These are phyloP conservation scores for Tapirus terrestris DNA, from an alignment of 2,113 vertebrate species.

Conservation along the genomic window DNA sequence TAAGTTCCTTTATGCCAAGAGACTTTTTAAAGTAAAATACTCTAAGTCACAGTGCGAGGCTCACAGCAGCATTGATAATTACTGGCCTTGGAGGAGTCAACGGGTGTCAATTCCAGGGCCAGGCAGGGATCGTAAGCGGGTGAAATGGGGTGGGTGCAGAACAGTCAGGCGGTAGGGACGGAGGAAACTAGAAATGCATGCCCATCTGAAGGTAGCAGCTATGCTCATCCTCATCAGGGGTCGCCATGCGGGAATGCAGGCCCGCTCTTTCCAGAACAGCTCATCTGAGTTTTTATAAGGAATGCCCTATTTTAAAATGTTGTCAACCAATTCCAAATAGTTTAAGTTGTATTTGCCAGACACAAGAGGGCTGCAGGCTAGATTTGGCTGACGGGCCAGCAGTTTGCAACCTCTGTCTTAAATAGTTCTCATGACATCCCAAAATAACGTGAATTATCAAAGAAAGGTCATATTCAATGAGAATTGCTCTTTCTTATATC, in stretches of 20 bases:
- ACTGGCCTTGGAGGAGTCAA: rapidly evolving
- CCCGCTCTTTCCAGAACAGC: neutral
- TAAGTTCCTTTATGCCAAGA: neutral
- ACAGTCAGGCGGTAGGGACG: rapidly evolving
- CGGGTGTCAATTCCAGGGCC: neutral
- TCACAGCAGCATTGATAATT: neutral
- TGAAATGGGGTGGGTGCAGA: neutral
- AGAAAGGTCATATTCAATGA: neutral
- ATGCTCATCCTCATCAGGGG: neutral
- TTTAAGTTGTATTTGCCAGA: neutral
- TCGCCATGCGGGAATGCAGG: neutral
- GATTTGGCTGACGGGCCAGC: neutral
- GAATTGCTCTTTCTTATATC: neutral
- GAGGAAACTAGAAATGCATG: neutral
- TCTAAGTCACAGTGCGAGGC: neutral
- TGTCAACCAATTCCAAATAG: neutral
- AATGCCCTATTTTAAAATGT: neutral
- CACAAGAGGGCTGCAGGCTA: neutral
- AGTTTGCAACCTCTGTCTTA: neutral
- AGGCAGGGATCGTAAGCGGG: neutral
- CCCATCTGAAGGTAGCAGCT: neutral
- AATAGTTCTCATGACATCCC: neutral
- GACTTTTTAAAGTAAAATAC: constrained; percentile 1
- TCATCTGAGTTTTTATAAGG: neutral
- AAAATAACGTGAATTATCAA: neutral